These are phyloP conservation scores for Monarcha castaneiventris DNA, from an alignment of 2,113 vertebrate species.

Conservation along the genomic window DNA sequence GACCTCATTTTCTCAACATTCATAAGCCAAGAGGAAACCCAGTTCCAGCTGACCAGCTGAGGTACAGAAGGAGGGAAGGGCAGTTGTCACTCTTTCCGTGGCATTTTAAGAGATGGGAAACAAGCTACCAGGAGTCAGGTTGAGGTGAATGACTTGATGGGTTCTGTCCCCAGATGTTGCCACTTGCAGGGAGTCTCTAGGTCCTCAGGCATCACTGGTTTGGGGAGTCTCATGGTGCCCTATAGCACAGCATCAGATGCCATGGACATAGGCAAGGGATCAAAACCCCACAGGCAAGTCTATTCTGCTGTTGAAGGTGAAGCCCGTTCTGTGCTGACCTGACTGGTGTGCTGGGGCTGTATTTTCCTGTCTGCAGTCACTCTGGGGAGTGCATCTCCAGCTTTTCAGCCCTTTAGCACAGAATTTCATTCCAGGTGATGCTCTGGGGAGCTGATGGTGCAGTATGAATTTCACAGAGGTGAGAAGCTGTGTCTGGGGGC, in stretches of 20 bases:
- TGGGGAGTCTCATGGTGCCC: neutral
- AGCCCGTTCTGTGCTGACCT: neutral
- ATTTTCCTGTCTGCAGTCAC: neutral
- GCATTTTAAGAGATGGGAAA: neutral
- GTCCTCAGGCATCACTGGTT: neutral
- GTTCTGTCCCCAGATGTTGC: neutral
- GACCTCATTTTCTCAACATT: slow-evolving; percentile 42
- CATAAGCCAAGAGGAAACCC: slow-evolving; percentile 33
- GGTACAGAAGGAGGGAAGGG: slow-evolving; percentile 35
- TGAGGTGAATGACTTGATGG: neutral
- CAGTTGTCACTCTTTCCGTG: neutral
- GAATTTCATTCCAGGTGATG: neutral
- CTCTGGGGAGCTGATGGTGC: neutral
- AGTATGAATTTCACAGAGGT: neutral
- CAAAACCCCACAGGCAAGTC: neutral
- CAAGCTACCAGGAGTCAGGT: neutral
- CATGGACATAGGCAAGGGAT: neutral
- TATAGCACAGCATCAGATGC: neutral
- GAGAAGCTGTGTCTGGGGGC: neutral
- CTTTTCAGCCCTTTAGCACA: neutral
- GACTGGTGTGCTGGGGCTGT: neutral
- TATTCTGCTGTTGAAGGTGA: neutral
- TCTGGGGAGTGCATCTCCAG: neutral
- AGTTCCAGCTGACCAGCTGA: slow-evolving; percentile 51
- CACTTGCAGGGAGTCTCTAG: neutral